Conservation (phyloP, 2,888 invertebrate species). For the Pegoplata infirma region DNA sequence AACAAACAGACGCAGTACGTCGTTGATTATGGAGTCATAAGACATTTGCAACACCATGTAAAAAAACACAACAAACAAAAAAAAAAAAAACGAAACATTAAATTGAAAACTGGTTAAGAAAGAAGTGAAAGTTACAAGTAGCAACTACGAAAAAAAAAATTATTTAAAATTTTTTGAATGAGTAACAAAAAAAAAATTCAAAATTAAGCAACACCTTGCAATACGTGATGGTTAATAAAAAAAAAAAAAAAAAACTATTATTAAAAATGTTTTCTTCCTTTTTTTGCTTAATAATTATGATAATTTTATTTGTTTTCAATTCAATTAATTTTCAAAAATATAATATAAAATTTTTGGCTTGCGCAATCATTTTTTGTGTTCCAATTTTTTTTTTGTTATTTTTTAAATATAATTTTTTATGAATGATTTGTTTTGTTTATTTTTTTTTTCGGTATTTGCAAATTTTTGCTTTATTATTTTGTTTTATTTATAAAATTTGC, state of each 20-base stretch:
- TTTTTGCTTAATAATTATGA: neutral
- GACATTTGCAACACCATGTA: constrained; percentile 36
- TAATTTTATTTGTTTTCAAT: neutral
- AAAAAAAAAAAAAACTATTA: neutral
- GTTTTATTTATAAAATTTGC: neutral
- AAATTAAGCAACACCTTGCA: constrained; percentile 4
- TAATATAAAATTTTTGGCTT: neutral
- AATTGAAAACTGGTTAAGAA: constrained; percentile 43
- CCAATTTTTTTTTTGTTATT: neutral
- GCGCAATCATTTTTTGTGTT: neutral
- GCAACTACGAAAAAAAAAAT: neutral
- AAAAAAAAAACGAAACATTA: neutral
- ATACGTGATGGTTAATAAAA: neutral
- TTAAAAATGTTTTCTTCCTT: neutral
- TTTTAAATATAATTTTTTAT: neutral
- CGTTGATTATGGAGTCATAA: constrained; percentile 36
- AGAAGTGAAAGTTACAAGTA: constrained; percentile 55
- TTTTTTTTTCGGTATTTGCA: neutral
- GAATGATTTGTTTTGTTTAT: neutral
- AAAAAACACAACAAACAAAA: neutral
- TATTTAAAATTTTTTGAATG: neutral
- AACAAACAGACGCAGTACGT: neutral
- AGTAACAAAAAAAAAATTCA: constrained; percentile 7
- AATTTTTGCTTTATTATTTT: neutral
- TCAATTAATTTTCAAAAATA: neutral